Evolutionary conservation across 2,888 invertebrate species (phyloP).

Genomic region (Cantharis lateralis): DNA sequence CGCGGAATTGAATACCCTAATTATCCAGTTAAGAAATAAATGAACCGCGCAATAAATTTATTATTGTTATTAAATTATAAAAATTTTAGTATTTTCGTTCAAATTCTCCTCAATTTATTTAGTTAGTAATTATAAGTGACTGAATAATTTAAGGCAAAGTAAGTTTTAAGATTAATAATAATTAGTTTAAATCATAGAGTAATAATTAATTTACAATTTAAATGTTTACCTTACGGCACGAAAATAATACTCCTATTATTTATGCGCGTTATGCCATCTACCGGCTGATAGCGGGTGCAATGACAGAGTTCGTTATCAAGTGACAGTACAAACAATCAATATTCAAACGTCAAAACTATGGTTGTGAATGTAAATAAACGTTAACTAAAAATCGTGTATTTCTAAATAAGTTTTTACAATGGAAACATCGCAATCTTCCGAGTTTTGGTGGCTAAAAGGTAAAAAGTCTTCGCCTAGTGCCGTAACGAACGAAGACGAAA

Average conservation of each 20-base stretch:
- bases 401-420: slow-evolving; percentile 30
- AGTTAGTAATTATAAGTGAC: too few relatives aligned
- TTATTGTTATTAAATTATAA: not conserved
- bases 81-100: not conserved
- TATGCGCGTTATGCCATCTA: not conserved
- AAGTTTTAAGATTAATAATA: not conserved
- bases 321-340: not conserved
- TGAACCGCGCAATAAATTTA: not conserved
- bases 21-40: not conserved
- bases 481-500: slow-evolving; percentile 33
- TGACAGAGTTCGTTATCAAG: not conserved
- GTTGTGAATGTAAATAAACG: not conserved
- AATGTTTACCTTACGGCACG: not conserved
- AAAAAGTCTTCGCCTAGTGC: slow-evolving; percentile 31
- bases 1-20: not conserved
- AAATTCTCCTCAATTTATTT: too few relatives aligned
- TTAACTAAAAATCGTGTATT: not conserved
- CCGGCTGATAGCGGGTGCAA: not conserved
- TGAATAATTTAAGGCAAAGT: too few relatives aligned
- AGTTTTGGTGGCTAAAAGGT: slow-evolving; percentile 52
- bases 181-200: not conserved
- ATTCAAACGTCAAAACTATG: not conserved
- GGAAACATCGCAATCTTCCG: slow-evolving; percentile 44
- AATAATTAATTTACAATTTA: not conserved
- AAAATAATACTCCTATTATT: not conserved